These are phyloP conservation scores for Drosophila triauraria DNA, from an alignment of 1,140 invertebrate species.

Conservation along the genomic window DNA sequence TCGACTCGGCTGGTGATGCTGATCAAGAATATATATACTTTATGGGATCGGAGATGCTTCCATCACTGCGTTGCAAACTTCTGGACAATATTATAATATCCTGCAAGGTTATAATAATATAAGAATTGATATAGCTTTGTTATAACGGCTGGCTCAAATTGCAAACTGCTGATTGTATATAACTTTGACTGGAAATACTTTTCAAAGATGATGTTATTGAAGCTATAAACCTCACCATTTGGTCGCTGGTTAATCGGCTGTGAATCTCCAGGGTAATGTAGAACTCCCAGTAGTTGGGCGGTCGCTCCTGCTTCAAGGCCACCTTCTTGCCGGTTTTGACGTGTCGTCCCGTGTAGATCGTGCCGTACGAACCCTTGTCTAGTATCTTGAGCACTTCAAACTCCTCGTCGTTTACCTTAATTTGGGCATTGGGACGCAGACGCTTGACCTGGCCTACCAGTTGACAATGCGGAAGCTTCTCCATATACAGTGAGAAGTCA, in stretches of 20 bases:
- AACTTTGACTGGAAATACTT: too few species aligned
- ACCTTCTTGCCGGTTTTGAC: conserved; percentile 85
- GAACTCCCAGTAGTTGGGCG: conserved; percentile 92
- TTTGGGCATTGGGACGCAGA: conserved; percentile 79
- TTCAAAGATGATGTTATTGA: too few species aligned
- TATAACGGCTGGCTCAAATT: background rate
- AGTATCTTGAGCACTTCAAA: conserved; percentile 90
- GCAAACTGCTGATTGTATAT: too few species aligned
- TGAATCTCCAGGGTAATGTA: conserved; percentile 92
- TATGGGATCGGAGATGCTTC: too few species aligned
- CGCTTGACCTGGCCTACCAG: conserved; percentile 64
- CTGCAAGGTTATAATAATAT: too few species aligned
- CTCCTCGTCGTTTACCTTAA: conserved; percentile 86
- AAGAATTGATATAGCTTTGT: too few species aligned
- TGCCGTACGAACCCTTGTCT: conserved; percentile 91
- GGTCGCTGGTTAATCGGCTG: conserved; percentile 88
- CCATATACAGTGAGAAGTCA: conserved; percentile 84
- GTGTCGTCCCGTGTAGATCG: conserved; percentile 86
- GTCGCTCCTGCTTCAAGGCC: conserved; percentile 91
- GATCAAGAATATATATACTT: too few species aligned
- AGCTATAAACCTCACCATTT: conserved; percentile 87
- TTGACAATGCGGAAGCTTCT: conserved; percentile 65
- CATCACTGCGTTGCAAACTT: too few species aligned
- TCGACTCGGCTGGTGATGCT: too few species aligned
- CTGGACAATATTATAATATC: too few species aligned